phyloP scores from a whole-genome alignment of 2,797 vertebrate genomes.

The Falco cherrug region DNA sequence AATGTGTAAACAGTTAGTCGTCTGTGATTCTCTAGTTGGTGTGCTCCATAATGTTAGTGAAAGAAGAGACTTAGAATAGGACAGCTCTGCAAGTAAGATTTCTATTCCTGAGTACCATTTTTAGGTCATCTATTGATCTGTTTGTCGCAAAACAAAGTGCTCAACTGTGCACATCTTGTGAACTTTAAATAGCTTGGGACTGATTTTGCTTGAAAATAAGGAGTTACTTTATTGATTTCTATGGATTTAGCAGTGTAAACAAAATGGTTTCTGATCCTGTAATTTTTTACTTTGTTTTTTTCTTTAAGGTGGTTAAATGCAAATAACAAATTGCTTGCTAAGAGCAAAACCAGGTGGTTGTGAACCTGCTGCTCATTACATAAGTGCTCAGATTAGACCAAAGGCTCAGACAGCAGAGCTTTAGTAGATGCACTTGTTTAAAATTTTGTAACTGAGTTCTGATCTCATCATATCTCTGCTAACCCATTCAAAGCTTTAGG shows the following conservation, averaged over 20 bases:
- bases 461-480: neutral
- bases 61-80: neutral
- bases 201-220: neutral
- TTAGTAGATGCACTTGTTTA: neutral
- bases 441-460: neutral
- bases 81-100: neutral
- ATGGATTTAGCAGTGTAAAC: neutral
- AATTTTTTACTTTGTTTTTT: neutral
- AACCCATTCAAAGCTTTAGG: neutral
- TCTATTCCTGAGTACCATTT: neutral
- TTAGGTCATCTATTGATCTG: neutral
- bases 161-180: neutral
- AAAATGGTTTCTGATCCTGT: neutral
- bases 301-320: neutral
- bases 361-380: neutral
- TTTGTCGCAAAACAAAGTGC: neutral
- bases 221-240: neutral
- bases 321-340: neutral
- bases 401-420: neutral
- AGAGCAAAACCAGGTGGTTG: neutral
- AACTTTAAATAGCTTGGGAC: neutral
- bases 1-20: neutral
- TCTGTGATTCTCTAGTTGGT: neutral
- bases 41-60: neutral
- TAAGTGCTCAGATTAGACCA: neutral